phyloP scores from a whole-genome alignment of 1,140 invertebrate species.

The Ptiloglossa arizonensis region DNA sequence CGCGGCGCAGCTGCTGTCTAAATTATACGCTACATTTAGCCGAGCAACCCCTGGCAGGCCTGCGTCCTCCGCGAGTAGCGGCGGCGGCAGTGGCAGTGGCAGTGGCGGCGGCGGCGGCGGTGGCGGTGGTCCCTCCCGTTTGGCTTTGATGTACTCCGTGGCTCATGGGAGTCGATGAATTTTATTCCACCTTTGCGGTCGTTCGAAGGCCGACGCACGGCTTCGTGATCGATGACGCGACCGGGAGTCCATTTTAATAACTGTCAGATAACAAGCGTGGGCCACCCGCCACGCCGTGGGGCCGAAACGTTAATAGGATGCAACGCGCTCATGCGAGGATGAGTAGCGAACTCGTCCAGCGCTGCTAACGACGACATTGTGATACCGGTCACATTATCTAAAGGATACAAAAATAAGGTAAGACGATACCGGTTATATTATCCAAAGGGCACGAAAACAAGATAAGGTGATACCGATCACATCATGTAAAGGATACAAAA shows the following conservation, averaged over 20 bases:
- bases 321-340: neutral
- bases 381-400: no score
- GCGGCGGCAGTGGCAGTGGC: no score
- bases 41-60: constrained; percentile 60
- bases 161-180: constrained; percentile 68
- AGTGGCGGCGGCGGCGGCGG: constrained; percentile 33
- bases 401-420: no score
- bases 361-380: neutral
- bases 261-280: constrained; percentile 7
- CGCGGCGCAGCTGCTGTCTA: constrained; percentile 72
- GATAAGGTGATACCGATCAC: no score
- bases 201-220: constrained; percentile 31
- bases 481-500: no score
- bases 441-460: no score
- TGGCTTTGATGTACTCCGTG: constrained; percentile 74
- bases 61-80: constrained; percentile 55
- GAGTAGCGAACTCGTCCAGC: neutral
- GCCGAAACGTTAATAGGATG: constrained; percentile 13
- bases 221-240: constrained; percentile 51
- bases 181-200: constrained; percentile 73
- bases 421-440: no score
- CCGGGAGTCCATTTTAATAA: constrained; percentile 49
- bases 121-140: constrained; percentile 45
- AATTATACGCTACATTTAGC: constrained; percentile 81
- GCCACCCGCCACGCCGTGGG: neutral